Percentiles rank a stretch among this genome's conserved stretches.
These are phyloP conservation scores for Callionymus lyra DNA, from an alignment of 2,113 vertebrate genomes.

Conservation along the genomic window DNA sequence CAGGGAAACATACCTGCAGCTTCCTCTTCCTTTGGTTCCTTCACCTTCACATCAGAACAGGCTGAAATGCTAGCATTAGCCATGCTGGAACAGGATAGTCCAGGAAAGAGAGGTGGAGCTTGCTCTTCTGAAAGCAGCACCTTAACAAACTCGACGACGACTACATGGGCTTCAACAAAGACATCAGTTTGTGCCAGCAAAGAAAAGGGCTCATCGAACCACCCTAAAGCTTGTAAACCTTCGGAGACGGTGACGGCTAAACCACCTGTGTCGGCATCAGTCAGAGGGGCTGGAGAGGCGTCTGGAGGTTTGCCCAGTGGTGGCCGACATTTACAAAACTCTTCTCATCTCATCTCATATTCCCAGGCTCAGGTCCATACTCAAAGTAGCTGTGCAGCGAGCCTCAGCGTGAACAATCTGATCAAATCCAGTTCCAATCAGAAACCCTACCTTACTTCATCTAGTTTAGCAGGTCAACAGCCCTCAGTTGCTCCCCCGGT, in stretches of 20 bases:
- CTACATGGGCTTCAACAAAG: slow-evolving; percentile 63
- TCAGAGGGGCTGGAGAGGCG: slow-evolving; percentile 67
- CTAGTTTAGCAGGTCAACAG: slow-evolving; percentile 68
- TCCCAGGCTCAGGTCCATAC: slow-evolving; percentile 60
- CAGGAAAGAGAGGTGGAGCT: slow-evolving; percentile 63
- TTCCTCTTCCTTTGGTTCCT: slow-evolving; percentile 72
- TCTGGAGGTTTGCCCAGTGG: slow-evolving; percentile 61
- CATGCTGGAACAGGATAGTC: slow-evolving; percentile 87
- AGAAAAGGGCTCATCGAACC: slow-evolving; percentile 48
- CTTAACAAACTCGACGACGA: slow-evolving; percentile 51
- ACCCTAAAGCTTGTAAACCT: slow-evolving; percentile 53
- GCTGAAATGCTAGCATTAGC: slow-evolving; percentile 89
- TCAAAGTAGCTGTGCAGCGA: slow-evolving; percentile 68
- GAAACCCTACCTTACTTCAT: slow-evolving; percentile 74
- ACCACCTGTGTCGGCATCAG: slow-evolving; percentile 58
- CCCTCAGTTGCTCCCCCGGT: slow-evolving; percentile 65
- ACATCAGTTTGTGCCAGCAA: slow-evolving; percentile 54
- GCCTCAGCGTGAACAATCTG: slow-evolving; percentile 90
- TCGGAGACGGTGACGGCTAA: slow-evolving; percentile 57
- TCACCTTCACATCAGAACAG: slow-evolving; percentile 84
- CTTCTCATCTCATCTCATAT: slow-evolving; percentile 43
- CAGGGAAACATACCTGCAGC: slow-evolving; percentile 67
- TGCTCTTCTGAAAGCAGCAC: slow-evolving; percentile 46
- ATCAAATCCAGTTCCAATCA: slow-evolving; percentile 77
- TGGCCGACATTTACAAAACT: slow-evolving; percentile 65